Evolutionary conservation across 2,113 vertebrate species (phyloP).

Genomic region (Poeciliopsis turrubarensis): DNA sequence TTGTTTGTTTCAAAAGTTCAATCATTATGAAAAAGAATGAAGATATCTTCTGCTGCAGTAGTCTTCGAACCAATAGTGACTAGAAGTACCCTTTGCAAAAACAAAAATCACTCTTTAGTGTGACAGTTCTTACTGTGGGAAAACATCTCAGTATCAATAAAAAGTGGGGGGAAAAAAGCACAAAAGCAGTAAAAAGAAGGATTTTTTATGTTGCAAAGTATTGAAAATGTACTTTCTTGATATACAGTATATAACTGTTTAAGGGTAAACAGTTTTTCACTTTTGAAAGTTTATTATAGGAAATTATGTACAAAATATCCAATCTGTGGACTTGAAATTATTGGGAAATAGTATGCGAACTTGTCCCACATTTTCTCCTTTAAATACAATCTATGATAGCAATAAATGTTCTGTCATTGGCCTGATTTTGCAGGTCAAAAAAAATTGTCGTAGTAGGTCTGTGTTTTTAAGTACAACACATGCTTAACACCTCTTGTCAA

Average conservation of each 20-base stretch:
- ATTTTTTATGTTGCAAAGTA: too few species aligned
- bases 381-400: slow-evolving; percentile 14
- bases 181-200: too few species aligned
- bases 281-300: background rate
- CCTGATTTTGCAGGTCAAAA: slow-evolving; percentile 24
- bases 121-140: too few species aligned
- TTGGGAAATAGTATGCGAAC: background rate
- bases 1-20: slow-evolving; percentile 4
- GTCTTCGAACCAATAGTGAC: slow-evolving; percentile 9
- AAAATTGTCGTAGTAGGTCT: slow-evolving; percentile 3
- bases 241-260: too few species aligned
- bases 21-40: background rate
- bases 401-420: background rate
- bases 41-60: too few species aligned
- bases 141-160: too few species aligned
- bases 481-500: slow-evolving; percentile 43
- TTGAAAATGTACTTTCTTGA: too few species aligned
- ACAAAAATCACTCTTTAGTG: too few species aligned
- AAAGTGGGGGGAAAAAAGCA: too few species aligned
- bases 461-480: slow-evolving; percentile 32
- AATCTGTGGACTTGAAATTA: background rate
- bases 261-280: too few species aligned
- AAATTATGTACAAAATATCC: background rate
- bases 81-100: background rate
- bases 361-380: background rate